Evolutionary conservation across 2,888 invertebrate species (phyloP).

Genomic region (Caenorhabditis uteleia): DNA sequence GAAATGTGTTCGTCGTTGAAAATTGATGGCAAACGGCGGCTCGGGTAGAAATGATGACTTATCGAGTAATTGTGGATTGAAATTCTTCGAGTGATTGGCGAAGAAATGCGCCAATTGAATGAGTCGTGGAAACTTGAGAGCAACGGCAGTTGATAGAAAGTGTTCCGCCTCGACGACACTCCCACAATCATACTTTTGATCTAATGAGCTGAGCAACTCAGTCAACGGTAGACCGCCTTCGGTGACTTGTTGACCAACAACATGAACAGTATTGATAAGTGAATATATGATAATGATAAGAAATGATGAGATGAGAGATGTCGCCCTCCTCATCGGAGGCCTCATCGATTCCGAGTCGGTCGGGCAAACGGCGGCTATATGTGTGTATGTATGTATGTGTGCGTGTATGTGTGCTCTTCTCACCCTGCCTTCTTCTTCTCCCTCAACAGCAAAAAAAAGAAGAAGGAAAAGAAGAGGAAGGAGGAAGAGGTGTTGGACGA

Average conservation of each 20-base stretch:
- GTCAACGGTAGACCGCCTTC: conserved; percentile 19
- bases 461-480: neutral
- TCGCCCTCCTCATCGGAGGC: conserved; percentile 11
- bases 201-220: conserved; percentile 26
- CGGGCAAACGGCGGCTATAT: neutral
- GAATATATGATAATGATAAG: neutral
- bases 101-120: conserved; percentile 45
- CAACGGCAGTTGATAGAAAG: conserved; percentile 37
- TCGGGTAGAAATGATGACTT: conserved; percentile 15
- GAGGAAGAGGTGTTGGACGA: neutral
- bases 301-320: neutral
- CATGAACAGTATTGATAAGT: too few species aligned
- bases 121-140: conserved; percentile 32
- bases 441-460: too few species aligned
- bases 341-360: conserved; percentile 30
- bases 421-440: neutral
- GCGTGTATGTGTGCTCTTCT: neutral
- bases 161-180: conserved; percentile 42
- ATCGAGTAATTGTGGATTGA: conserved; percentile 23
- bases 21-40: conserved; percentile 29
- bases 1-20: conserved; percentile 20
- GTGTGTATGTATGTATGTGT: neutral
- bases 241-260: too few species aligned
- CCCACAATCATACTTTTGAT: conserved; percentile 38
- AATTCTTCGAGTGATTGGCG: conserved; percentile 43